Percentiles rank a stretch among this genome's conserved stretches.
Conservation (phyloP, 2,888 invertebrate genomes). For the Ganaspis brasiliensis region DNA sequence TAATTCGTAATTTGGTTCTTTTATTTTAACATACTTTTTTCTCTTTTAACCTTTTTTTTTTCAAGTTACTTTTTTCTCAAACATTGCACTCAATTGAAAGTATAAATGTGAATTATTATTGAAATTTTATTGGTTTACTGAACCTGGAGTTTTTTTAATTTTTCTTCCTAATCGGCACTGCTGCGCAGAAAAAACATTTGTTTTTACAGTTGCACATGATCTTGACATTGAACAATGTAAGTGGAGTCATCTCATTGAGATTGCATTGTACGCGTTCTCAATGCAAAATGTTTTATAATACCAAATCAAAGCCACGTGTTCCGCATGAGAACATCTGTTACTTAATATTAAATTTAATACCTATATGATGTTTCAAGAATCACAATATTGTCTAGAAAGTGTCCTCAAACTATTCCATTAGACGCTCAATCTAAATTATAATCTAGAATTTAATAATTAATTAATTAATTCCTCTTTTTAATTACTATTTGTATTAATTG, state of each 20-base stretch:
- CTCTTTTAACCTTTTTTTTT: no score
- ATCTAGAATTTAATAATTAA: background rate
- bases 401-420: background rate
- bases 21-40: no score
- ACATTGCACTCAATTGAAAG: background rate
- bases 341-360: slow-evolving; percentile 18
- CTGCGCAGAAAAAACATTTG: background rate
- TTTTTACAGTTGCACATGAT: slow-evolving; percentile 7
- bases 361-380: background rate
- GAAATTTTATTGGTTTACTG: background rate
- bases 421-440: no score
- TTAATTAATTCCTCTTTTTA: background rate
- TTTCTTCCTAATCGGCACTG: background rate
- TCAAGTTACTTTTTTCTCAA: no score
- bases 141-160: background rate
- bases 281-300: slow-evolving; percentile 14
- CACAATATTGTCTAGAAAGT: slow-evolving; percentile 3
- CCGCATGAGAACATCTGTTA: slow-evolving; percentile 30
- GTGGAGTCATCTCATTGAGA: background rate
- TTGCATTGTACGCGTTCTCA: slow-evolving; percentile 12
- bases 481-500: background rate
- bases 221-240: slow-evolving; percentile 25
- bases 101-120: background rate
- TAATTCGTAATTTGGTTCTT: no score
- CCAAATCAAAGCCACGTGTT: background rate